phyloP scores from a whole-genome alignment of 2,888 invertebrate genomes.

The Acanthosepion pharaonis region DNA sequence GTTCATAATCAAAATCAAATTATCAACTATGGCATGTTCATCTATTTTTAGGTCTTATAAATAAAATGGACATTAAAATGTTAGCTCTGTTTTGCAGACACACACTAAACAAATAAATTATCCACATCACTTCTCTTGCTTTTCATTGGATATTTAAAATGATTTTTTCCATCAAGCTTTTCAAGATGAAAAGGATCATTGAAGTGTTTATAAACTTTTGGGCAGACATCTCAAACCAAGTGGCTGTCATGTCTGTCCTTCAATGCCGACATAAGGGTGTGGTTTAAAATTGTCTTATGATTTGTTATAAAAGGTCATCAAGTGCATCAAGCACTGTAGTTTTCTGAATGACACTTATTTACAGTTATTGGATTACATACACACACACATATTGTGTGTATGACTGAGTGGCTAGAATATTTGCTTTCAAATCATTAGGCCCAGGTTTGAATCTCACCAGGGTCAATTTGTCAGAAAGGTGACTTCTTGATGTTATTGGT shows the following conservation, averaged over 20 bases:
- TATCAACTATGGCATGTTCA: too few species aligned
- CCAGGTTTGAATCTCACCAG: too few species aligned
- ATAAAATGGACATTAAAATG: too few species aligned
- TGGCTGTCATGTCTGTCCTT: not conserved
- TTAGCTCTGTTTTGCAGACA: too few species aligned
- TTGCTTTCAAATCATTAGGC: too few species aligned
- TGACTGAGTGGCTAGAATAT: too few species aligned
- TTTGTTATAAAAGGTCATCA: not conserved
- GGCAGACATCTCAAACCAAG: not conserved
- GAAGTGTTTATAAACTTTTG: not conserved
- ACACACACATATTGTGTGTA: not conserved
- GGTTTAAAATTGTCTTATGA: not conserved
- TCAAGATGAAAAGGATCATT: not conserved
- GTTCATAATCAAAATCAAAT: too few species aligned
- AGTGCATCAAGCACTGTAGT: not conserved
- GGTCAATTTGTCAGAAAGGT: too few species aligned
- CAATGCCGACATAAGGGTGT: not conserved
- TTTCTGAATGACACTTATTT: slow-evolving; percentile 33
- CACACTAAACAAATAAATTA: not conserved
- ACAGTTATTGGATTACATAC: not conserved
- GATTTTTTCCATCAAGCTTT: not conserved
- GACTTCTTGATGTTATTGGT: too few species aligned
- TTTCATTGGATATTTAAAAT: not conserved
- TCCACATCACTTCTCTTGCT: not conserved
- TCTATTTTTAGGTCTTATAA: too few species aligned